Evolutionary conservation across 2,113 vertebrate species (phyloP).

Genomic region (Amazona guildingii): DNA sequence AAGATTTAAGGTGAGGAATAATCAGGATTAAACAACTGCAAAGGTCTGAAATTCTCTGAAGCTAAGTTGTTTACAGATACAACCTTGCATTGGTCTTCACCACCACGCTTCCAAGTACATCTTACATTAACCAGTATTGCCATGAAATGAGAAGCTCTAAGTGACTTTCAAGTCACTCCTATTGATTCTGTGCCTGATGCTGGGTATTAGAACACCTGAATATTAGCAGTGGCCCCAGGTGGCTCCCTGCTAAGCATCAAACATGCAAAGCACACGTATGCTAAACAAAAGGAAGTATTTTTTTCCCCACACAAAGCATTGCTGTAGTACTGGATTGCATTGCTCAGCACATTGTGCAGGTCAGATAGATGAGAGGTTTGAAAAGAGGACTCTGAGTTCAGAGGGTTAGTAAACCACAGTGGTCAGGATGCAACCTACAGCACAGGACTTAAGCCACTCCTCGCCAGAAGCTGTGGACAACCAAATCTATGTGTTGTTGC

Average conservation of each 20-base stretch:
- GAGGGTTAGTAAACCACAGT: background rate
- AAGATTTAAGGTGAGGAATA: background rate
- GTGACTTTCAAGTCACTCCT: background rate
- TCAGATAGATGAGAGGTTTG: background rate
- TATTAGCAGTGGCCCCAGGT: background rate
- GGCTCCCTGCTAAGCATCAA: background rate
- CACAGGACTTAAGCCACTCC: background rate
- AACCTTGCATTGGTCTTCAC: background rate
- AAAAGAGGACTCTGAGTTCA: background rate
- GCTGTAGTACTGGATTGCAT: background rate
- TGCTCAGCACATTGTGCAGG: background rate
- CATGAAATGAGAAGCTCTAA: background rate
- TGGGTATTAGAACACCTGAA: background rate
- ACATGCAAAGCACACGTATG: background rate
- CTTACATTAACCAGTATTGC: background rate
- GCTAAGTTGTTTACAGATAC: background rate
- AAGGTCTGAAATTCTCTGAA: background rate
- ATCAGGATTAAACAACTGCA: background rate
- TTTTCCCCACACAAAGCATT: background rate
- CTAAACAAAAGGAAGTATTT: background rate
- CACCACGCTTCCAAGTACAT: background rate
- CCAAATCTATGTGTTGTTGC: background rate
- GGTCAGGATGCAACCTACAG: background rate
- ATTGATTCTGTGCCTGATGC: background rate
- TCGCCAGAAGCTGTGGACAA: background rate